These are phyloP conservation scores for Andrena dorsata DNA, from an alignment of 2,888 invertebrate species.

Conservation along the genomic window DNA sequence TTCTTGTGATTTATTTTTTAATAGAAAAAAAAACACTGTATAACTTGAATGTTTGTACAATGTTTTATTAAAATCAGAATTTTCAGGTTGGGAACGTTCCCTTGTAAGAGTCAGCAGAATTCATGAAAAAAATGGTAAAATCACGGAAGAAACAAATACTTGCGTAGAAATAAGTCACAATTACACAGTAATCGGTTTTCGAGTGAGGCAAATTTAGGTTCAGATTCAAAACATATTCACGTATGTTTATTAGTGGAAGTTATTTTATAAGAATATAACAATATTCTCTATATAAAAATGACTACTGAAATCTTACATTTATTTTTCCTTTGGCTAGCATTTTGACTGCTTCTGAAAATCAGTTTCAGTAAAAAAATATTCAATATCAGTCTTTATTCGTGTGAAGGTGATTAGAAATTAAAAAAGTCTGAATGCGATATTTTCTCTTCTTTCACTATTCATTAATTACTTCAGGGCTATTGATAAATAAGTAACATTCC, in stretches of 20 bases:
- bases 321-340: constrained; percentile 15
- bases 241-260: neutral
- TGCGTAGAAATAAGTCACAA: no score
- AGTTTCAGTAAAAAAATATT: neutral
- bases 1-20: no score
- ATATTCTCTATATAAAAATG: neutral
- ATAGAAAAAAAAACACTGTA: no score
- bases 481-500: neutral
- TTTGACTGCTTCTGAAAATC: neutral
- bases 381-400: neutral
- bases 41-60: no score
- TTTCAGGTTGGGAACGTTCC: no score
- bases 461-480: constrained; percentile 8
- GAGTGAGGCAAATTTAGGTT: neutral
- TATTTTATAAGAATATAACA: neutral
- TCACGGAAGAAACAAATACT: no score
- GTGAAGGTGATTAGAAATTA: neutral
- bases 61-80: no score
- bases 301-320: constrained; percentile 12
- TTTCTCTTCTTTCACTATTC: neutral
- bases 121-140: no score
- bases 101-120: no score
- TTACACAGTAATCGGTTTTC: no score
- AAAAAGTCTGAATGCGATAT: constrained; percentile 1
- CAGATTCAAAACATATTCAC: neutral